phyloP scores from a whole-genome alignment of 2,797 vertebrate genomes.

The Aplochiton taeniatus region DNA sequence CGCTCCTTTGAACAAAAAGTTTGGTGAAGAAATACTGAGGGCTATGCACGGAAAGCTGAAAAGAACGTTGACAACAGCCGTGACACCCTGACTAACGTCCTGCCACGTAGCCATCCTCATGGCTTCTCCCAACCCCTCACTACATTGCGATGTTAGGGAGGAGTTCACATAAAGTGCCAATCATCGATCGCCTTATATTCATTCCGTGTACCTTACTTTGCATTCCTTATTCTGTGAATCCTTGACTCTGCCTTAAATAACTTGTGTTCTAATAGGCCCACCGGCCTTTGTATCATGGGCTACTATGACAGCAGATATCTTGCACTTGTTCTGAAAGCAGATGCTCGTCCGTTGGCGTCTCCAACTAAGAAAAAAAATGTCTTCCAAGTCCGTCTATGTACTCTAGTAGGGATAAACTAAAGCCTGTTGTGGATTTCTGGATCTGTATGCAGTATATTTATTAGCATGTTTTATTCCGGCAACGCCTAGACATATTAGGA shows the following conservation, averaged over 20 bases:
- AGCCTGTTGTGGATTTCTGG: too few relatives aligned
- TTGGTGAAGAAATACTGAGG: constrained; percentile 35
- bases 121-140: constrained; percentile 9
- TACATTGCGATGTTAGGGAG: constrained; percentile 12
- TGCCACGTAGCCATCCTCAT: neutral
- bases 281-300: neutral
- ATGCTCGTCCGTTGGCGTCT: too few relatives aligned
- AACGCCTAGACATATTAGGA: too few relatives aligned
- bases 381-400: constrained; percentile 30
- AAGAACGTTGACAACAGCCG: too few relatives aligned
- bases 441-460: neutral
- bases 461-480: constrained; percentile 2
- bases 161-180: constrained; percentile 59
- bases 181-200: constrained; percentile 10
- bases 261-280: neutral
- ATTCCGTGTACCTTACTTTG: constrained; percentile 7
- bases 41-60: constrained; percentile 5
- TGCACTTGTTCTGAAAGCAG: too few relatives aligned
- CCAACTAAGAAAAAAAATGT: neutral
- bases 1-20: neutral
- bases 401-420: neutral
- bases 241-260: constrained; percentile 37
- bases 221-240: constrained; percentile 40
- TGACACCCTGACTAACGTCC: neutral
- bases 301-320: too few relatives aligned